phyloP scores from a whole-genome alignment of 1,140 invertebrate genomes.

The Zophobas atratus region DNA sequence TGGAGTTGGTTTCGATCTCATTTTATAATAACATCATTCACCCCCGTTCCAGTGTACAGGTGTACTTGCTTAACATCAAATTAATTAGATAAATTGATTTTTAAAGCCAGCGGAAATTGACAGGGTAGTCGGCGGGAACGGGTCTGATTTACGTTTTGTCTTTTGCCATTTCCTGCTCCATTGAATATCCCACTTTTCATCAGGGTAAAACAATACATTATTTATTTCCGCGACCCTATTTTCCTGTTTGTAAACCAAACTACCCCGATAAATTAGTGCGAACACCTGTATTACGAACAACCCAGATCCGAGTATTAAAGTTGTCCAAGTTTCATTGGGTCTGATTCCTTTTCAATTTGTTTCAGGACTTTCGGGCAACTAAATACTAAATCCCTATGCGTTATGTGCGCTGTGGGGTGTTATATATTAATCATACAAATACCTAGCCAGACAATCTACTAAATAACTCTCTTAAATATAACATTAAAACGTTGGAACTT shows the following conservation, averaged over 20 bases:
- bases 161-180: conserved; percentile 27
- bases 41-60: background rate
- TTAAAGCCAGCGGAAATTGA: conserved; percentile 12
- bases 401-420: no score
- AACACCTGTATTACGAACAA: conserved; percentile 30
- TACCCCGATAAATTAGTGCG: conserved; percentile 20
- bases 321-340: conserved; percentile 16
- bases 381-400: no score
- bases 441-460: no score
- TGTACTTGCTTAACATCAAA: conserved; percentile 15
- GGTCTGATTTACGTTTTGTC: conserved; percentile 35
- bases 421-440: no score
- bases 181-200: conserved; percentile 31
- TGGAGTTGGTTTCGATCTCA: background rate
- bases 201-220: conserved; percentile 39
- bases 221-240: conserved; percentile 35
- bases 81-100: conserved; percentile 14
- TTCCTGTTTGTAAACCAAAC: conserved; percentile 39
- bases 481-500: no score
- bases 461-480: no score
- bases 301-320: conserved; percentile 15
- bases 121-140: background rate
- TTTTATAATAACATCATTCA: conserved; percentile 8
- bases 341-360: conserved; percentile 18
- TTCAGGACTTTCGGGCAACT: background rate